Base-by-base conservation (phyloP, 2,113 vertebrate genomes). In the Fregata magnificens region DNA sequence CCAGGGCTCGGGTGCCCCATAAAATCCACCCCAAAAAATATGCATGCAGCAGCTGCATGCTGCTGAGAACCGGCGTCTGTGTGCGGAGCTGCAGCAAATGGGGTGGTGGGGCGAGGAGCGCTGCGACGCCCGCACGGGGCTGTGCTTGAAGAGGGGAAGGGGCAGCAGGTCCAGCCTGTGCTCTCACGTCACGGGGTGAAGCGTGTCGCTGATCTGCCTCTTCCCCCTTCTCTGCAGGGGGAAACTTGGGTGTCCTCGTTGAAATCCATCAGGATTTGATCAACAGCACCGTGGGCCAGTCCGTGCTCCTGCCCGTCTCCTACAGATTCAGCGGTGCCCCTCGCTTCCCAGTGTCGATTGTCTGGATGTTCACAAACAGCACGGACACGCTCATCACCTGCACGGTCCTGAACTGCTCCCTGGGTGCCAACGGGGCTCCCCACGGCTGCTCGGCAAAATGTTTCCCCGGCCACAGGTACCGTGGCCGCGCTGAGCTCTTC, bases 311-410 rank as follows among this genome's bases (percentile, higher is more conserved):
- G 87, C 87, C 82, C 4, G 3, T 86, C 76, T 77, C 87, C 40
- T 94, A 94, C 63, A 34, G 10, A 2, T 13, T 71, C 2, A 2
- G 1, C 1, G 6, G 1, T n/a, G 7, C 4, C 56, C 1, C 21
- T n/a, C 0, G 0, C 6, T 40, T 76, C 44, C 49, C 70, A 0
- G 0, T 94, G 34, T 1, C 3, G 0, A 11, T 94, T 17, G 0
- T 0, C 34, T 94, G 92, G 92, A 5, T 0, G 0, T 29, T 42
- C 31, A 0, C 0, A 2, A 21, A 24, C 38, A 1, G 2, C 63
- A 0, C 0, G 0, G 0, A 25, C 0, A 0, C 0, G 0, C 0
- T 65, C 8, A 4, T 20, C 34, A 0, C 1, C 58, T 71, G 63
- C 40, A 0, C 15, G 0, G 4, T 86, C 55, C 0, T 0, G 0